Conservation (phyloP, 2,113 vertebrate species). For the Pontoporia blainvillei region DNA sequence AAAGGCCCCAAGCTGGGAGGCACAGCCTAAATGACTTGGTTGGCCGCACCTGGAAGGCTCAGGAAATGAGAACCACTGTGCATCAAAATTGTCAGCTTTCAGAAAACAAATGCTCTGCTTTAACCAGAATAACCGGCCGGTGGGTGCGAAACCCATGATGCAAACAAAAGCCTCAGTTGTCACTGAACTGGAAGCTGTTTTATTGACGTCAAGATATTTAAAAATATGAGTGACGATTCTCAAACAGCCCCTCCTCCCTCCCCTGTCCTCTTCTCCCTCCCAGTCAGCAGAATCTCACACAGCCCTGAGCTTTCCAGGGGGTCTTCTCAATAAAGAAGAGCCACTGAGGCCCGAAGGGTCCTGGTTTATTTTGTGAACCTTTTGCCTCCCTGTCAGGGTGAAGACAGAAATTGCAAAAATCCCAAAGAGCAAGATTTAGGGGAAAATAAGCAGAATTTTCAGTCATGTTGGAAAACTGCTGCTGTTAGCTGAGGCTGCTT, state of each 20-base stretch:
- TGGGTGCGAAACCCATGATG: conserved; percentile 18
- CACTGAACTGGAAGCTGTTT: conserved; percentile 54
- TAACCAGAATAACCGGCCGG: conserved; percentile 34
- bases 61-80: neutral
- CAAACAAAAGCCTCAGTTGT: neutral
- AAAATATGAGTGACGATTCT: conserved; percentile 10
- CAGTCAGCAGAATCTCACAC: neutral
- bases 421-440: neutral
- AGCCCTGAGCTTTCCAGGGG: fast-evolving
- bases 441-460: neutral
- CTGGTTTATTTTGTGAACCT: neutral
- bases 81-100: neutral
- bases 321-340: neutral
- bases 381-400: neutral
- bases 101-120: conserved; percentile 40
- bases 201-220: conserved; percentile 55
- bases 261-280: neutral
- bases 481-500: neutral
- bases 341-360: neutral
- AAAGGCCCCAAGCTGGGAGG: neutral
- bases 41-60: neutral
- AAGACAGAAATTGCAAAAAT: neutral
- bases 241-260: neutral
- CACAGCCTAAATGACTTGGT: neutral
- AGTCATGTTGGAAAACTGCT: neutral